Percentiles rank a stretch among this genome's conserved stretches.
phyloP scores from a whole-genome alignment of 2,797 vertebrate species.

The Neosalanx taihuensis region DNA sequence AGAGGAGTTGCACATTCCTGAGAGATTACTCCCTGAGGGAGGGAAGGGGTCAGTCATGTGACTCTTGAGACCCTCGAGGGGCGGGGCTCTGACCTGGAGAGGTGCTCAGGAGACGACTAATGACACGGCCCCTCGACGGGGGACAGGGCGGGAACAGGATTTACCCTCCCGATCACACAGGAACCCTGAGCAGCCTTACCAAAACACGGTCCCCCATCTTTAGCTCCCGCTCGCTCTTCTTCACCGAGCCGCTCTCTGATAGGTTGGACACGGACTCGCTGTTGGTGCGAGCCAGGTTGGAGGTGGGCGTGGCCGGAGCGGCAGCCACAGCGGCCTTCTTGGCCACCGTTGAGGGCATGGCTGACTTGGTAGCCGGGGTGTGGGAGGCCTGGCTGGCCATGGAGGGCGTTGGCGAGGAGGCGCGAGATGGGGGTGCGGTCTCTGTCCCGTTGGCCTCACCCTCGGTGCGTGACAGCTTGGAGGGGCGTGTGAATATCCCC shows the following conservation, averaged over 20 bases:
- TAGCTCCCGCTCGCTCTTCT: constrained; percentile 95
- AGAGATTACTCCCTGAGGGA: constrained; percentile 19
- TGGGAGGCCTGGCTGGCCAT: constrained; percentile 74
- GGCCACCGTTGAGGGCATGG: constrained; percentile 67
- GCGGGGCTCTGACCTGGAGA: neutral
- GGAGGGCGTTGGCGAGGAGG: constrained; percentile 81
- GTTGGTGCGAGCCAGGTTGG: constrained; percentile 84
- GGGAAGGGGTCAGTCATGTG: constrained; percentile 15
- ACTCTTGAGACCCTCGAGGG: constrained; percentile 18
- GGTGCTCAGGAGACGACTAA: neutral
- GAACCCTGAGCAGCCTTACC: constrained; percentile 73
- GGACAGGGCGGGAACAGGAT: neutral
- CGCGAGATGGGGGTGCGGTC: constrained; percentile 74
- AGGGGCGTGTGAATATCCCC: constrained; percentile 96
- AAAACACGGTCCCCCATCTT: constrained; percentile 93
- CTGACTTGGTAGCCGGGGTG: constrained; percentile 62
- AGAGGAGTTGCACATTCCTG: constrained; percentile 20
- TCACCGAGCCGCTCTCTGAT: constrained; percentile 89
- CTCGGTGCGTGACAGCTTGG: constrained; percentile 87
- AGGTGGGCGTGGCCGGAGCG: constrained; percentile 59
- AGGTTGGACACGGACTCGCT: constrained; percentile 96
- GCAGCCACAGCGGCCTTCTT: constrained; percentile 64
- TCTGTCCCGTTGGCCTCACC: constrained; percentile 87
- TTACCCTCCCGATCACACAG: neutral
- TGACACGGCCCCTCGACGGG: neutral